These are phyloP conservation scores for Tetramorium bicarinatum DNA, from an alignment of 2,888 invertebrate genomes.

Conservation along the genomic window DNA sequence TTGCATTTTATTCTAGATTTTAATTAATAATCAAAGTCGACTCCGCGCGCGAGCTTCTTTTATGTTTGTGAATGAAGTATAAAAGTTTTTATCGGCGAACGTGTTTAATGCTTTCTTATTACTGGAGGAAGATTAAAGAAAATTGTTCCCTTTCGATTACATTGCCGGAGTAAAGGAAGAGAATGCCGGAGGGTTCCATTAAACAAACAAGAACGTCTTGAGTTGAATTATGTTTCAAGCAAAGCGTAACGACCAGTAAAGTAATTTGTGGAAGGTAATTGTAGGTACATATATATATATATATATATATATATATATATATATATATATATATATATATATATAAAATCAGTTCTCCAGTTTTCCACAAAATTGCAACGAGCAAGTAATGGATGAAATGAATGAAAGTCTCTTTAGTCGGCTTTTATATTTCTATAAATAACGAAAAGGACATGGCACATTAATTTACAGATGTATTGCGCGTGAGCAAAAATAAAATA, in stretches of 20 bases:
- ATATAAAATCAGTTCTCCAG: not conserved
- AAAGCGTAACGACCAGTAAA: not conserved
- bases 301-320: not conserved
- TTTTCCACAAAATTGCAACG: conserved; percentile 6
- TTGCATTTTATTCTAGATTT: not conserved
- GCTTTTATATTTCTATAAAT: not conserved
- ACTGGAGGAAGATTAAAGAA: conserved; percentile 23
- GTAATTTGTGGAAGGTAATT: conserved; percentile 9
- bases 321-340: not conserved
- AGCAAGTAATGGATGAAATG: not conserved
- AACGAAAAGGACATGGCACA: not conserved
- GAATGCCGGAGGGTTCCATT: conserved; percentile 16
- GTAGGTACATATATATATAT: not conserved
- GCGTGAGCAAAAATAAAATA: not conserved
- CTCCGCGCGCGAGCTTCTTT: not conserved
- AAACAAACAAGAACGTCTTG: conserved; percentile 22
- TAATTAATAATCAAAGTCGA: conserved; percentile 17
- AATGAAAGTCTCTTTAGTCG: not conserved
- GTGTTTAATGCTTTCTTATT: conserved; percentile 33
- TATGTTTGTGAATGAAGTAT: conserved; percentile 29
- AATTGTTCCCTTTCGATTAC: conserved; percentile 32
- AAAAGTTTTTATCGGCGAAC: conserved; percentile 26
- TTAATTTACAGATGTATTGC: not conserved
- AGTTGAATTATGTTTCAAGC: not conserved
- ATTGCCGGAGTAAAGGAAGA: not conserved